A percentile compares a stretch with the other conserved stretches of the same genome.
Evolutionary conservation across 2,888 invertebrate genomes (phyloP).

Genomic region (Idaea biselata): DNA sequence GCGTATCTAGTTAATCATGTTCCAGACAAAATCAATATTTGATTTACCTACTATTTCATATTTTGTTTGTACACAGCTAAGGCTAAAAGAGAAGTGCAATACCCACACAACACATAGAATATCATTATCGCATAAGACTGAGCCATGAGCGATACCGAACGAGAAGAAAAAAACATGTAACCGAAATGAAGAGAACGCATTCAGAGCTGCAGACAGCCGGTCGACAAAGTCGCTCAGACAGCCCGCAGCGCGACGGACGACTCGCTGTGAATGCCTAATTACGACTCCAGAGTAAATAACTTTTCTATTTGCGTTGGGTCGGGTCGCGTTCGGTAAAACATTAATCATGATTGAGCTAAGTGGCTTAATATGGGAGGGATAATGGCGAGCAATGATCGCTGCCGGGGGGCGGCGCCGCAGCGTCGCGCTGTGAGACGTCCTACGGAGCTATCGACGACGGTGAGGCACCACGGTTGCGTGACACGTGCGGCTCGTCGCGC

Average conservation of each 20-base stretch:
- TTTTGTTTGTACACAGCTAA: not conserved
- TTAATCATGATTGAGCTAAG: conserved; percentile 82
- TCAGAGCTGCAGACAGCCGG: conserved; percentile 60
- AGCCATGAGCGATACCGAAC: conserved; percentile 20
- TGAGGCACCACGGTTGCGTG: conserved; percentile 43
- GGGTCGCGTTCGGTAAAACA: conserved; percentile 76
- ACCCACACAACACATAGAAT: conserved; percentile 15
- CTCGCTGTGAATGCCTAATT: conserved; percentile 79
- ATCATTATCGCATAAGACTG: conserved; percentile 22
- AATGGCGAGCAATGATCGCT: conserved; percentile 77
- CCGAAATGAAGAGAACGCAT: conserved; percentile 47
- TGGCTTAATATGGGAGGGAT: conserved; percentile 80
- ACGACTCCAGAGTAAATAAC: conserved; percentile 74
- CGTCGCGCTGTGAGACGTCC: conserved; percentile 64
- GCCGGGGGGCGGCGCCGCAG: conserved; percentile 72
- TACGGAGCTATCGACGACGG: conserved; percentile 23
- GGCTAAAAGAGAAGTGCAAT: not conserved
- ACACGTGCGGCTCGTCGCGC: conserved; percentile 20
- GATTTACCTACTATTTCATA: not conserved
- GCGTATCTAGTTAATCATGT: not conserved
- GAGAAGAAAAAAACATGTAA: conserved; percentile 35
- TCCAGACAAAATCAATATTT: not conserved
- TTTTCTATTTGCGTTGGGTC: conserved; percentile 76
- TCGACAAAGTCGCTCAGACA: conserved; percentile 63
- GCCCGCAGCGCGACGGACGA: conserved; percentile 65